Percentiles rank a stretch among this genome's conserved stretches.
phyloP scores from a whole-genome alignment of 2,113 vertebrate species.

The Meriones unguiculatus region DNA sequence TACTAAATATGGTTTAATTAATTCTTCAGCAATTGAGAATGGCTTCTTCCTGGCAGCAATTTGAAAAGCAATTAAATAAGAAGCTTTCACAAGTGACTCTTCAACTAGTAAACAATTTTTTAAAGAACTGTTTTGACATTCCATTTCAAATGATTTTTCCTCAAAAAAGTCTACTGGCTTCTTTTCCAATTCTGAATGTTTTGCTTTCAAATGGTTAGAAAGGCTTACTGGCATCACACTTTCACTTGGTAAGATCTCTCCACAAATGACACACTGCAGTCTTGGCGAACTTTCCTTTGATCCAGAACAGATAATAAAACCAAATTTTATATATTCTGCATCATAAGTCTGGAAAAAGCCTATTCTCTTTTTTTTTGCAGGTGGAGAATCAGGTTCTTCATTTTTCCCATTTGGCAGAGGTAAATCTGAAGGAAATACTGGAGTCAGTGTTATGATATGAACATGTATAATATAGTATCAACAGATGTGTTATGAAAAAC shows the following conservation, averaged over 20 bases:
- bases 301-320: slow-evolving; percentile 76
- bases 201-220: slow-evolving; percentile 81
- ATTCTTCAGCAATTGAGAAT: slow-evolving; percentile 77
- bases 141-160: slow-evolving; percentile 81
- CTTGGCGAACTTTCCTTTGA: slow-evolving; percentile 75
- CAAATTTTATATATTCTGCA: slow-evolving; percentile 77
- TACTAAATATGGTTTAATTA: slow-evolving; percentile 80
- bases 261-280: slow-evolving; percentile 79
- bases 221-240: slow-evolving; percentile 72
- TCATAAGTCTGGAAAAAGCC: slow-evolving; percentile 71
- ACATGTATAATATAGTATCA: neutral
- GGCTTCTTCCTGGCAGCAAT: slow-evolving; percentile 80
- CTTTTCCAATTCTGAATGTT: slow-evolving; percentile 80
- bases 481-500: slow-evolving; percentile 3
- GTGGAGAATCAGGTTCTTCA: slow-evolving; percentile 78
- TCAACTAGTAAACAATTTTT: slow-evolving; percentile 79
- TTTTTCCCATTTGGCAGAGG: slow-evolving; percentile 63
- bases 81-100: slow-evolving; percentile 81
- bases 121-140: slow-evolving; percentile 77
- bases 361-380: slow-evolving; percentile 78
- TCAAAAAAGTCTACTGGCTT: slow-evolving; percentile 81
- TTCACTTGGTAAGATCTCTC: slow-evolving; percentile 79
- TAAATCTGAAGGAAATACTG: slow-evolving; percentile 80
- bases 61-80: slow-evolving; percentile 82
- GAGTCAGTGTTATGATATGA: slow-evolving; percentile 60